A percentile compares a stretch with the other conserved stretches of the same genome.
Conservation (phyloP, 2,797 vertebrate species). For the Cyclopterus lumpus region DNA sequence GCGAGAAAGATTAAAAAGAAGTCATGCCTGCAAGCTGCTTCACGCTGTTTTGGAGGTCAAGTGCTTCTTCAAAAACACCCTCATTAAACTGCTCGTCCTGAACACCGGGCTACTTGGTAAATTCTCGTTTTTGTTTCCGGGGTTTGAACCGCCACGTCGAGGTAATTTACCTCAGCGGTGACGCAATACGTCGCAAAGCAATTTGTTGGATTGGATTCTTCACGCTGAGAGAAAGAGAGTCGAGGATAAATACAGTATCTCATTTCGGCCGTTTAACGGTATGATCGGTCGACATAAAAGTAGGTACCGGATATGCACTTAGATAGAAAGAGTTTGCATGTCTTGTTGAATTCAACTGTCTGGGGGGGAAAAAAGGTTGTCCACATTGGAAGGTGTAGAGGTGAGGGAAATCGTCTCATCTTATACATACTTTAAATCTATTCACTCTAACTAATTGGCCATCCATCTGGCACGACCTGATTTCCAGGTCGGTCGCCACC, state of each 20-base stretch:
- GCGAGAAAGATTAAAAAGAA: constrained; percentile 57
- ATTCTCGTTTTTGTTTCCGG: constrained; percentile 59
- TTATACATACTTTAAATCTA: constrained; percentile 1
- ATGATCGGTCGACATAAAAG: neutral
- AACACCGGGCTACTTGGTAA: constrained; percentile 48
- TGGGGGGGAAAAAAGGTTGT: constrained; percentile 5
- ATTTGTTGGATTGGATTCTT: constrained; percentile 41
- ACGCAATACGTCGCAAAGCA: constrained; percentile 62
- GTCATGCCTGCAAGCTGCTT: constrained; percentile 52
- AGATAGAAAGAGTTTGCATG: constrained; percentile 26
- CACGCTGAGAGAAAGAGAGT: constrained; percentile 17
- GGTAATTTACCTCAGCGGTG: constrained; percentile 44
- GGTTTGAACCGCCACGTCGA: constrained; percentile 41
- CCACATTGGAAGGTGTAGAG: constrained; percentile 16
- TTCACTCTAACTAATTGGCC: constrained; percentile 57
- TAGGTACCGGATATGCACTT: constrained; percentile 6
- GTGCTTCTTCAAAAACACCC: constrained; percentile 62
- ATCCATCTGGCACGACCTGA: constrained; percentile 52
- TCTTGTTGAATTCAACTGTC: constrained; percentile 32
- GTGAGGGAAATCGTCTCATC: constrained; percentile 20
- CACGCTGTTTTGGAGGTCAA: constrained; percentile 71
- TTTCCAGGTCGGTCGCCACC: constrained; percentile 32
- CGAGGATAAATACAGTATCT: constrained; percentile 30
- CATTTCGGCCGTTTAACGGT: constrained; percentile 18
- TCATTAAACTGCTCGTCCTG: constrained; percentile 55